Evolutionary conservation across 2,888 invertebrate genomes (phyloP), one percentile per base, ranked within the genome.

Genomic region (Anticlea derivata): DNA sequence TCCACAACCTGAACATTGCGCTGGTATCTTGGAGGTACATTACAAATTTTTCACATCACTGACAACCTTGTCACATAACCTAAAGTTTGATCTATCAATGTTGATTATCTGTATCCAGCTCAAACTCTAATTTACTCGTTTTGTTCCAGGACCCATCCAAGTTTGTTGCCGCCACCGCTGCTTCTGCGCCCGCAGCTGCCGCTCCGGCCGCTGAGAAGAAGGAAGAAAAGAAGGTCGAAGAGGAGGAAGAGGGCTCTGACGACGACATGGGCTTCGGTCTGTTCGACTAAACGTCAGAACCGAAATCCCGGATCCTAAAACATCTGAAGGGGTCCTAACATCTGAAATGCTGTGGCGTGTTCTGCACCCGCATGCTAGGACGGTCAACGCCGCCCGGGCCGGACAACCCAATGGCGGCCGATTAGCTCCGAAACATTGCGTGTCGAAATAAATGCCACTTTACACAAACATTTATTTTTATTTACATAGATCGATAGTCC

Each of bases 221-320:
- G 58, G 93, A 94, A 57, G 94, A 94, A 70, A 94, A 95, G 76
- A 95, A 96, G 79, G 95, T 95, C 69, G 95, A 95, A 86, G 95
- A 96, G 73, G 96, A 96, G 72, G 96, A 95, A 50, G 93, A 94
- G 4, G 95, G 95, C 77, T 94, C 94, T 58, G 97, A 97, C 73
- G 98, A 98, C 70, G 99, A 98, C 86, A 98, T 99, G 98, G 99
- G 99, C 86, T 98, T 99, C 88, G 98, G 98, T 86, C 94, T 97
- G 13, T 97, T 97, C 79, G 97, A 96, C 86, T 97, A 96, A 93
- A 60, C 61, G 55, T 40, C 24, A 24, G 12, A 12, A 38, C 33
- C 40, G 56, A 62, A 61, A 45, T 37, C 47, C 33, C 29, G 50
- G 49, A 37, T 46, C 44, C 29, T 41, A 40, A 33, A 54, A 33